Evolutionary conservation across 2,797 vertebrate species (phyloP).

Genomic region (Neopelma chrysocephalum): DNA sequence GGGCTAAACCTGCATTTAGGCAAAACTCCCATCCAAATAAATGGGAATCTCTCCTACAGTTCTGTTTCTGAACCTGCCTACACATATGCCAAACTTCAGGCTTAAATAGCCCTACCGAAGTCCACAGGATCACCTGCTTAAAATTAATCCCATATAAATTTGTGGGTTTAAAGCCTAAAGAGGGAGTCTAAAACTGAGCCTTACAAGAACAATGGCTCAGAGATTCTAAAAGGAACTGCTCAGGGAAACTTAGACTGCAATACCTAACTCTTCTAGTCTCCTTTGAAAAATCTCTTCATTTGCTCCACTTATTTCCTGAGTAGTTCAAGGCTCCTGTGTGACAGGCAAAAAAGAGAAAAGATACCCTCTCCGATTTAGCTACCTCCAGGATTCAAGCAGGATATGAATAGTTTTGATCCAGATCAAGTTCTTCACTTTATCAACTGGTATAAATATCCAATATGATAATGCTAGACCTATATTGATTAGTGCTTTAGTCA

Average conservation of each 20-base stretch:
- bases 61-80: neutral
- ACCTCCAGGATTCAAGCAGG: neutral
- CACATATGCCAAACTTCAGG: neutral
- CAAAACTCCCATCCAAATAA: neutral
- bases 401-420: neutral
- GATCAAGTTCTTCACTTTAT: neutral
- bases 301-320: neutral
- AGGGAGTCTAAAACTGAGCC: neutral
- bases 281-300: neutral
- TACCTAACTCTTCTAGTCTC: neutral
- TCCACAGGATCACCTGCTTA: neutral
- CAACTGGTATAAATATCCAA: neutral
- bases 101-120: neutral
- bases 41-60: neutral
- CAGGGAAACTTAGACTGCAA: neutral
- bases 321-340: neutral
- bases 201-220: neutral
- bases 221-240: neutral
- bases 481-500: neutral
- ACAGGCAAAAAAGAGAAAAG: neutral
- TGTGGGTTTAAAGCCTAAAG: neutral
- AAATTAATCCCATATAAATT: conserved; percentile 21
- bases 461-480: neutral
- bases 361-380: neutral
- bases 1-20: neutral